A percentile compares a stretch with the other conserved stretches of the same genome.
Evolutionary conservation across 2,888 invertebrate species (phyloP).

Genomic region (Lutraria lutraria): DNA sequence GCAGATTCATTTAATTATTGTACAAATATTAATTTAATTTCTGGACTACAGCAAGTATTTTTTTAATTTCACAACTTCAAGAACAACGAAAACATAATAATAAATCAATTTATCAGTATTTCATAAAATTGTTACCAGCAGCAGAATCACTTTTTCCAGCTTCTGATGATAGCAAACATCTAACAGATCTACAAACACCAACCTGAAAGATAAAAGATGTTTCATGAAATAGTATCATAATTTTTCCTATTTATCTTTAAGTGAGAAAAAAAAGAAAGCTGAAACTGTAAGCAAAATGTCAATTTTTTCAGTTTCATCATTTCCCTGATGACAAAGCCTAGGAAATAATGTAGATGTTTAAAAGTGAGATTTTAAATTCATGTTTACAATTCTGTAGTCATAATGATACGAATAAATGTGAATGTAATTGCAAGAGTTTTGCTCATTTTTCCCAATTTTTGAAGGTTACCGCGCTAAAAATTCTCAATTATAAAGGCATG

Average conservation of each 20-base stretch:
- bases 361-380: not conserved
- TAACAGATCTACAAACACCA: not conserved
- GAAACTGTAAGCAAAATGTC: not conserved
- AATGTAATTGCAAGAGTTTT: too few relatives aligned
- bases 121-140: not conserved
- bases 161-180: conserved; percentile 27
- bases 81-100: not conserved
- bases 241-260: too few relatives aligned
- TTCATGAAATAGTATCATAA: not conserved
- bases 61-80: not conserved
- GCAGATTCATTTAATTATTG: not conserved
- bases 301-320: not conserved
- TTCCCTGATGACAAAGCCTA: not conserved
- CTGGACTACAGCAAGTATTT: not conserved
- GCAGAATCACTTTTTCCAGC: not conserved
- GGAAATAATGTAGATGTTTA: not conserved
- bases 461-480: too few relatives aligned
- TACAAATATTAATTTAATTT: not conserved
- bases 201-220: not conserved
- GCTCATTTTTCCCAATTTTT: too few relatives aligned
- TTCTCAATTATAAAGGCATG: too few relatives aligned
- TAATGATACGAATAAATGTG: too few relatives aligned
- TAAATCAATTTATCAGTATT: not conserved
- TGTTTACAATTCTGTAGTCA: not conserved
- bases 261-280: not conserved